Conservation (phyloP, 2,113 vertebrate genomes). For the Nematolebias whitei region DNA sequence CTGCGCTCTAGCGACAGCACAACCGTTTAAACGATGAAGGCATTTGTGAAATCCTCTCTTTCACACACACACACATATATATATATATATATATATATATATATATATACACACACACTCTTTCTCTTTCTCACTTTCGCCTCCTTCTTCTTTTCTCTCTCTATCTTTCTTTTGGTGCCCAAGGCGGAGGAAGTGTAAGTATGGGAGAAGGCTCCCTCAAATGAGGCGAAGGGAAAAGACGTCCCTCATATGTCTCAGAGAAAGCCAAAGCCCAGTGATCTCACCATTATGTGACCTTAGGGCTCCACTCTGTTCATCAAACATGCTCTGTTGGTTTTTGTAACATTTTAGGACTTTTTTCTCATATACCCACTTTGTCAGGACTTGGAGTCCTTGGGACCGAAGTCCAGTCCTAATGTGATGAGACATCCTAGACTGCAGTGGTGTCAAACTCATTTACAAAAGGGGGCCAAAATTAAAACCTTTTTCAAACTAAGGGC, state of each 20-base stretch:
- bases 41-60: conserved; percentile 75
- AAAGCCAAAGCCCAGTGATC: conserved; percentile 52
- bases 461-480: no score
- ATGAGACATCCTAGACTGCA: no score
- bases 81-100: no score
- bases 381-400: no score
- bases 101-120: conserved; percentile 9
- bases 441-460: no score
- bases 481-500: no score
- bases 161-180: conserved; percentile 59
- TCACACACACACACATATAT: conserved; percentile 24
- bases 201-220: conserved; percentile 71
- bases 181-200: conserved; percentile 68
- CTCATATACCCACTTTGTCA: no score
- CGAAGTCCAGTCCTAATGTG: no score
- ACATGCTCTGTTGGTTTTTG: conserved; percentile 15
- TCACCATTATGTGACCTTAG: conserved; percentile 68
- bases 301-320: conserved; percentile 46
- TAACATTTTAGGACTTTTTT: no score
- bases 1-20: conserved; percentile 74
- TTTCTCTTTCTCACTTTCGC: conserved; percentile 54
- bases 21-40: conserved; percentile 83
- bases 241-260: conserved; percentile 70
- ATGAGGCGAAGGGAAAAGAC: conserved; percentile 67
- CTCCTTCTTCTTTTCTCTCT: conserved; percentile 25